Evolutionary conservation across 2,113 vertebrate genomes (phyloP), one percentile per base, ranked within the genome.

Genomic region (Empidonax alnorum): DNA sequence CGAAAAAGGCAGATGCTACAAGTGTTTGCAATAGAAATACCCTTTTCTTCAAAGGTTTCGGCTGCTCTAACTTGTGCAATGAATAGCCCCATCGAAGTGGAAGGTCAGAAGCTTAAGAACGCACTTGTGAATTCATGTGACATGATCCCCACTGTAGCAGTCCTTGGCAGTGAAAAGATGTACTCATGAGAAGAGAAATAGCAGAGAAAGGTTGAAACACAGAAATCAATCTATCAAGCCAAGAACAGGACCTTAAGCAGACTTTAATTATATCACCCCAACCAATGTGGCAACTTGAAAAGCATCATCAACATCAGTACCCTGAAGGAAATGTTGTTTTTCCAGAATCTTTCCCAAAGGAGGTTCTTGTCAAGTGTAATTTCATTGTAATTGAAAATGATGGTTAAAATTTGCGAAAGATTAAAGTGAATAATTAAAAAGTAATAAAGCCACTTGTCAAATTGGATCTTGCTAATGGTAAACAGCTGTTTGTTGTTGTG

Each of bases 401-500:
- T 79, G 50, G 35, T 92, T 91, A 81, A 89, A 82, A 49, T 87
- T 81, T 81, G 52, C 76, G 65, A 21, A 86, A 81, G 89, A 96
- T 94, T 59, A 81, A 94, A 94, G 79, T 49, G 35, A 24, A 20
- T 92, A 84, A 87, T 83, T 93, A 89, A 81, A 81, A 82, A 78
- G 79, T 87, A 89, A 81, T 81, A 47, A 89, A 89, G 37, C 22
- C 28, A 44, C 53, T 87, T 95, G 87, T 95, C 87, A 92, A 81
- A 71, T 52, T 83, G 50, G 63, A 52, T 91, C 63, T 82, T 85
- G 49, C 41, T 89, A 87, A 91, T 93, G n/a, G 31, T 90, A 66
- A 89, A 49, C 91, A 91, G 61, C 84, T 96, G 71, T 68, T 91
- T 93, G 69, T 89, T 92, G 9, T 31, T 89, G 44, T 85, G 52